Percentiles rank a stretch among this genome's conserved stretches.
Conservation (phyloP, 2,113 vertebrate genomes). For the Sclerurus mexicanus region DNA sequence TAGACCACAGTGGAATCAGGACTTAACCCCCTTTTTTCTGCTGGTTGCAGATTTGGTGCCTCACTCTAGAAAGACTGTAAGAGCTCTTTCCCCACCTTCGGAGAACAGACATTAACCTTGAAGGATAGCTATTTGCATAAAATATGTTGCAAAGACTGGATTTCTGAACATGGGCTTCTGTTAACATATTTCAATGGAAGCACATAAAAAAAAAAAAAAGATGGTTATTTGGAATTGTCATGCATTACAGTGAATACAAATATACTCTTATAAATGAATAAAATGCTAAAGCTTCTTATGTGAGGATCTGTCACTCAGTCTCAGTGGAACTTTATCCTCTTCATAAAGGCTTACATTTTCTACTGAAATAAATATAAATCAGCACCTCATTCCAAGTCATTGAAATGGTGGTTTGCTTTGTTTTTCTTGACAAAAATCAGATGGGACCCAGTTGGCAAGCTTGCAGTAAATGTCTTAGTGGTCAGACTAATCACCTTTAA, state of each 20-base stretch:
- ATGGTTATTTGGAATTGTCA: conserved; percentile 45
- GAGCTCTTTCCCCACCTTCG: not conserved
- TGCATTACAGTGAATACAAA: conserved; percentile 53
- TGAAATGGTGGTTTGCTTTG: not conserved
- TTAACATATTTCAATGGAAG: conserved; percentile 34
- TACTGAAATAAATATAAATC: conserved; percentile 40
- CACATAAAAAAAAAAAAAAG: not conserved
- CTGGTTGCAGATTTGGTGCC: not conserved
- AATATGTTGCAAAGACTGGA: conserved; percentile 7
- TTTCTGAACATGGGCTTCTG: conserved; percentile 9
- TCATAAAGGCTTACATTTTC: conserved; percentile 43
- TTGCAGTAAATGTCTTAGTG: not conserved
- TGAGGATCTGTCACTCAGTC: conserved; percentile 54
- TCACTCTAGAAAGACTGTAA: not conserved
- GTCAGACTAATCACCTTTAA: conserved; percentile 34
- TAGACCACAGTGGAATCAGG: not conserved
- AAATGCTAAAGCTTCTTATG: conserved; percentile 59
- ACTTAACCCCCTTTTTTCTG: not conserved
- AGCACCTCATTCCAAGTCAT: conserved; percentile 11
- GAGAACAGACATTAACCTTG: not conserved
- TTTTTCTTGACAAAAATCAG: conserved; percentile 24
- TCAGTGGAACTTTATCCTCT: conserved; percentile 40
- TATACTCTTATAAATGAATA: conserved; percentile 52
- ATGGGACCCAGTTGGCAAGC: conserved; percentile 7
- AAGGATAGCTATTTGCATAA: not conserved